Conservation (phyloP, 2,113 vertebrate species). For the Macrotis lagotis region DNA sequence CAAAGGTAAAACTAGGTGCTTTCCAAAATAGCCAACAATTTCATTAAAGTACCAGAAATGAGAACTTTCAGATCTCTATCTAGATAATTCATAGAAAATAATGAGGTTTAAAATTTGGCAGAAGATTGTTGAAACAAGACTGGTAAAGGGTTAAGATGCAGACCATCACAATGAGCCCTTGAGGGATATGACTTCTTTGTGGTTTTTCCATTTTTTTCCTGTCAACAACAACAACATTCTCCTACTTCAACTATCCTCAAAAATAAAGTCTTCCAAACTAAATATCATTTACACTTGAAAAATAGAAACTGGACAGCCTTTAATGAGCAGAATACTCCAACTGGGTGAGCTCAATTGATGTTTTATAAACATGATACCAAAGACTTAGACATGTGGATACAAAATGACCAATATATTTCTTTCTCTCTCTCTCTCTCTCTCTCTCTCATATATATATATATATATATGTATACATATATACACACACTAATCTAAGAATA, state of each 20-base stretch:
- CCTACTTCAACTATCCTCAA: neutral
- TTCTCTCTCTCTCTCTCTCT: too few species aligned
- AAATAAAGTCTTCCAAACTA: slow-evolving; percentile 63
- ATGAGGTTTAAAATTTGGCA: slow-evolving; percentile 53
- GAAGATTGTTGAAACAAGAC: slow-evolving; percentile 77
- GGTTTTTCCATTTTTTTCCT: slow-evolving; percentile 8
- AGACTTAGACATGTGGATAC: neutral
- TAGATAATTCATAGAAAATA: neutral
- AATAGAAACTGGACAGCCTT: slow-evolving; percentile 63
- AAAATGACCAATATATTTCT: neutral
- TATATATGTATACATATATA: too few species aligned
- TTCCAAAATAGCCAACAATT: slow-evolving; percentile 45
- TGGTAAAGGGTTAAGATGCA: slow-evolving; percentile 72
- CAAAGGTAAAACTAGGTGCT: slow-evolving; percentile 51
- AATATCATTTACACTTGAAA: slow-evolving; percentile 48
- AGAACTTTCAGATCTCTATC: neutral
- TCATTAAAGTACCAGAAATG: neutral
- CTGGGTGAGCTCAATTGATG: slow-evolving; percentile 58
- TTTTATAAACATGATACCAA: neutral
- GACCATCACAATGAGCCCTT: slow-evolving; percentile 60
- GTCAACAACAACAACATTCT: neutral
- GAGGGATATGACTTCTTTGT: slow-evolving; percentile 65
- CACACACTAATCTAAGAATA: slow-evolving; percentile 7
- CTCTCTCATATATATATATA: too few species aligned
- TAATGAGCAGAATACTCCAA: slow-evolving; percentile 68